Base-by-base conservation (phyloP, 2,113 vertebrate species). In the Clarias batrachus region DNA sequence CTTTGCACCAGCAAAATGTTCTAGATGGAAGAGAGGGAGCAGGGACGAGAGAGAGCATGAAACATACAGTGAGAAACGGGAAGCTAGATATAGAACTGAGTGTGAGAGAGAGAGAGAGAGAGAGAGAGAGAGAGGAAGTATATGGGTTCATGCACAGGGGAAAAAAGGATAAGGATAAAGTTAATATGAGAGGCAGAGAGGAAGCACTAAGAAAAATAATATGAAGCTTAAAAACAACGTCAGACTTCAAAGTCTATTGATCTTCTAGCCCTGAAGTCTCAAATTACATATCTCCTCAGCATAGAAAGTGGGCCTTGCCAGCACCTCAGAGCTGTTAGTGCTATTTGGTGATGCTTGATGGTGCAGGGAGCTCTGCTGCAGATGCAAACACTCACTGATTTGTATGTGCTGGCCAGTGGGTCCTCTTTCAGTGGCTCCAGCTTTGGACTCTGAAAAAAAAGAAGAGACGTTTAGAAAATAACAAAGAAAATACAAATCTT, bases 1-100 rank as follows among this genome's bases (percentile, higher is more conserved):
- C 97, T 96, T 94, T 99, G 98, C 3, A 96, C 96, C 93, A 99
- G 94, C 86, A 99, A 95, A 92, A 99, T 97, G 92, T 97, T 96
- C 97, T 99, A 83, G 77, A 88, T 12, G 7, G 33, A 23, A 77
- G 68, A 84, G 70, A 73, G 33, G 48, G n/a, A 68, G 63, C 66
- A 10, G 57, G 25, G 59, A 60, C 11, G 9, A 52, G 48, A 52
- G 25, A 17, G 21, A 66, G 68, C 13, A 56, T 21, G 56, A 16
- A 27, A 33, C 30, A 68, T 23, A 59, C 8, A 41, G 2, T 54
- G 19, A 68, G 30, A 85, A 99, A 94, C 86, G 98, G 95, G 92
- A 99, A 96, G 92, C 96, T 96, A 97, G 98, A 84, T 80, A 88
- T 12, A 19, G 54, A n/a, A 74, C 79, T 83, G 71, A 73, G 57